These are phyloP conservation scores for Botia kubotai DNA, from an alignment of 2,797 vertebrate genomes.

Conservation along the genomic window DNA sequence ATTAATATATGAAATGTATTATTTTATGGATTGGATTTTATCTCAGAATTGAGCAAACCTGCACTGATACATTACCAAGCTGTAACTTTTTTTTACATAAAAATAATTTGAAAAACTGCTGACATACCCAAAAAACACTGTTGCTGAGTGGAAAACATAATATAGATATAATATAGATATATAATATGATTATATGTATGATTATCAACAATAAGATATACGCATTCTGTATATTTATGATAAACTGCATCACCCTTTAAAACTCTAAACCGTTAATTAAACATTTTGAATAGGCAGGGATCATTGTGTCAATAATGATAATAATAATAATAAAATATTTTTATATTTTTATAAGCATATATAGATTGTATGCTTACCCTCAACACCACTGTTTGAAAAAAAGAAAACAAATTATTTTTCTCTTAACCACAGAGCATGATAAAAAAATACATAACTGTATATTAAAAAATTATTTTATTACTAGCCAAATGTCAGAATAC, in stretches of 20 bases:
- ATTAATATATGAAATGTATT: not conserved
- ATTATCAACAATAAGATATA: not conserved
- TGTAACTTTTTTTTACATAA: constrained; percentile 1
- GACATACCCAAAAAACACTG: constrained; percentile 29
- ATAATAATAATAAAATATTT: not conserved
- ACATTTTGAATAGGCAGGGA: not conserved
- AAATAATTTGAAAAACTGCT: not conserved
- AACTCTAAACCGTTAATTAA: not conserved
- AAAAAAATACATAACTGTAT: not conserved
- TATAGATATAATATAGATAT: not conserved
- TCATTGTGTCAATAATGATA: not conserved
- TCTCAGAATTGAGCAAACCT: constrained; percentile 30
- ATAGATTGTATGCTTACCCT: constrained; percentile 82
- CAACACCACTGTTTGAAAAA: constrained; percentile 79
- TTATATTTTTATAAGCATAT: too few species aligned
- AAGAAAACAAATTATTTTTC: constrained; percentile 1
- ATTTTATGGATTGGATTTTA: not conserved
- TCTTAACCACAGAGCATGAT: not conserved
- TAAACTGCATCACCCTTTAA: not conserved
- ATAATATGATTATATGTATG: not conserved
- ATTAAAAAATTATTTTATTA: not conserved
- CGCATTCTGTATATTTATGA: not conserved
- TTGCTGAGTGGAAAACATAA: constrained; percentile 31
- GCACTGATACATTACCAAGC: constrained; percentile 22
- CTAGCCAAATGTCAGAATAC: constrained; percentile 66